These are phyloP conservation scores for Hypomesus transpacificus DNA, from an alignment of 2,113 vertebrate genomes.

Conservation along the genomic window DNA sequence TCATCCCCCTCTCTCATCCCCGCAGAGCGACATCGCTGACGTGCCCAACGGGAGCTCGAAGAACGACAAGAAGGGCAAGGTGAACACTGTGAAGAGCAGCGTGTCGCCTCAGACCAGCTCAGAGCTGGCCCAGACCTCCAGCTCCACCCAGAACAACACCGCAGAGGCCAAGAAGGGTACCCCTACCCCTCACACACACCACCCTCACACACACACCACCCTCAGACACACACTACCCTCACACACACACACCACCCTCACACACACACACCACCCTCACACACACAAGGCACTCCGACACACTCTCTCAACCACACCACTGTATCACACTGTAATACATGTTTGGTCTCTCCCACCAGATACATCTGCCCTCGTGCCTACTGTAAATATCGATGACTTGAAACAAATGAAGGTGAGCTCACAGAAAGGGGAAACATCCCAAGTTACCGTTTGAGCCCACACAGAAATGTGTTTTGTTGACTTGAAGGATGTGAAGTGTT, in stretches of 20 bases:
- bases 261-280: neutral
- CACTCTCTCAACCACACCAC: neutral
- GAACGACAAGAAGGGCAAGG: constrained; percentile 93
- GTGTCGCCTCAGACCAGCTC: constrained; percentile 91
- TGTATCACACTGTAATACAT: neutral
- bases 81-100: constrained; percentile 83
- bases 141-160: constrained; percentile 72
- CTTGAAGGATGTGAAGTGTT: neutral
- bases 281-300: neutral
- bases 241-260: neutral
- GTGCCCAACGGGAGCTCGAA: constrained; percentile 93
- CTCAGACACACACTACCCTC: neutral
- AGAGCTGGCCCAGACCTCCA: constrained; percentile 80
- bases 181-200: neutral
- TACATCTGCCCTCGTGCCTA: constrained; percentile 83
- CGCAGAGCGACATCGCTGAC: constrained; percentile 94
- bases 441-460: too few species aligned
- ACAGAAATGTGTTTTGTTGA: too few species aligned
- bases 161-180: constrained; percentile 84
- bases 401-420: constrained; percentile 94
- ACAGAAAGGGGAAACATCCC: too few species aligned
- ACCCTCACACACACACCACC: too few species aligned
- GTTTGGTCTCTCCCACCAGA: constrained; percentile 66
- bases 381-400: constrained; percentile 94
- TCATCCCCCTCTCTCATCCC: neutral